Conservation (phyloP, 2,888 invertebrate species). For the Morpho achilles region DNA sequence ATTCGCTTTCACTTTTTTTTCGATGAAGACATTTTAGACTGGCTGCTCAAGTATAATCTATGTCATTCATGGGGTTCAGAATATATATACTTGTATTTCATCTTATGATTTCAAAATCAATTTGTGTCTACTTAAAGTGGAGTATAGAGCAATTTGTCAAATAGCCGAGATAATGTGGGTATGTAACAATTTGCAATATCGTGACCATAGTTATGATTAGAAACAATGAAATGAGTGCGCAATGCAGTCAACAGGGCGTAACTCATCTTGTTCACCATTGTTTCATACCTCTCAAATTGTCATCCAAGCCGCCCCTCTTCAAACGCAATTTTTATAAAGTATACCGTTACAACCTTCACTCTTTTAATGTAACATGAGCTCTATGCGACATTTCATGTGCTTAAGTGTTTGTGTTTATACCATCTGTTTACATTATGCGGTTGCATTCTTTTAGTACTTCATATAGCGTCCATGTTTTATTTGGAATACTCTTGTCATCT, state of each 20-base stretch:
- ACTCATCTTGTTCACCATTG: constrained; percentile 68
- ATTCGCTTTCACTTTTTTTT: no score
- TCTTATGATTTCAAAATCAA: constrained; percentile 14
- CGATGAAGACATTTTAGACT: no score
- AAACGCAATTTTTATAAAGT: constrained; percentile 58
- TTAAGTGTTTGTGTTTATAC: constrained; percentile 14
- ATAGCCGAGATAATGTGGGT: constrained; percentile 43
- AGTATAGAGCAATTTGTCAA: constrained; percentile 38
- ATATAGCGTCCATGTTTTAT: constrained; percentile 19
- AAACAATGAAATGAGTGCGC: constrained; percentile 66
- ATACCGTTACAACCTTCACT: constrained; percentile 36
- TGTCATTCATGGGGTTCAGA: background rate
- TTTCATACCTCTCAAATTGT: constrained; percentile 65
- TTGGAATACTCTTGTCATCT: constrained; percentile 20
- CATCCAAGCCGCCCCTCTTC: constrained; percentile 60
- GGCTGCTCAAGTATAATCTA: background rate
- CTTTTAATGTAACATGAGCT: constrained; percentile 39
- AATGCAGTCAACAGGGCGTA: constrained; percentile 64
- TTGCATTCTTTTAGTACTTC: constrained; percentile 17
- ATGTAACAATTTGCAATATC: constrained; percentile 56
- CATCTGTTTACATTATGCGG: constrained; percentile 23
- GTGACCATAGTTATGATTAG: constrained; percentile 57
- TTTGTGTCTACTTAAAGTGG: constrained; percentile 19
- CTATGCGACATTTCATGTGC: constrained; percentile 31
- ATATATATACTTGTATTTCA: background rate